Base-by-base conservation (phyloP, 1,140 invertebrate species). In the Panagrolaimus sp. region DNA sequence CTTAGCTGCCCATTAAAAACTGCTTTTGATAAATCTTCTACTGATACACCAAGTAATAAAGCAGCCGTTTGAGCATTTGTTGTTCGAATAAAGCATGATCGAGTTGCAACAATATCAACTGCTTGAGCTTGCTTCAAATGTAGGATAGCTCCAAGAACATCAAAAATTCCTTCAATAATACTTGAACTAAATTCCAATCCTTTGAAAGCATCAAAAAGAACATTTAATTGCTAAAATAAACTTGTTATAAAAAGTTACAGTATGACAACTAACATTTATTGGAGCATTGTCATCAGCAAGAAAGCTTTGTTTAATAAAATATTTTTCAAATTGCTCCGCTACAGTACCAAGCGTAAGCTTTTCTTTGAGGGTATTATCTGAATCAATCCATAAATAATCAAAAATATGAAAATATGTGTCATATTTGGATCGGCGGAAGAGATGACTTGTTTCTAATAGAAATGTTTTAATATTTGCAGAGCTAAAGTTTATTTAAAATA, bases 111-210 rank as follows among this genome's bases (percentile, higher is more conserved):
- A 80, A 83, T 84, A 67, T 71, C 44, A 86, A 75, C 82, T 16
- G 84, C 84, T 48, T 85, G 85, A 64, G 93, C 92, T 78, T 89
- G 89, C 25, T 92, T 91, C 66, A 96, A 84, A 85, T 97, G 93
- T 82, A 92, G 92, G 71, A 96, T 90, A 9, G 91, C 91, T 9
- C 91, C 92, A 72, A 96, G 84, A 20, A 94, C 89, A 74, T 88
- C 87, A 89, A 91, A 93, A 51, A 96, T 88, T 0, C 89, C 88
- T 77, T 90, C 89, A 72, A 90, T 88, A 68, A 95, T 92, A 13
- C 87, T 85, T 51, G 90, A 88, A 14, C 88, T 88, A 31, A 94
- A 87, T 9, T 87, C 88, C 2, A 96, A 84, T 9, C 87, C 84
- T 67, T 89, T 87, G 71, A 96, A 87, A 0, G 92, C 20, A 25